phyloP scores from a whole-genome alignment of 1,140 invertebrate genomes.

The Drosophila serrata region DNA sequence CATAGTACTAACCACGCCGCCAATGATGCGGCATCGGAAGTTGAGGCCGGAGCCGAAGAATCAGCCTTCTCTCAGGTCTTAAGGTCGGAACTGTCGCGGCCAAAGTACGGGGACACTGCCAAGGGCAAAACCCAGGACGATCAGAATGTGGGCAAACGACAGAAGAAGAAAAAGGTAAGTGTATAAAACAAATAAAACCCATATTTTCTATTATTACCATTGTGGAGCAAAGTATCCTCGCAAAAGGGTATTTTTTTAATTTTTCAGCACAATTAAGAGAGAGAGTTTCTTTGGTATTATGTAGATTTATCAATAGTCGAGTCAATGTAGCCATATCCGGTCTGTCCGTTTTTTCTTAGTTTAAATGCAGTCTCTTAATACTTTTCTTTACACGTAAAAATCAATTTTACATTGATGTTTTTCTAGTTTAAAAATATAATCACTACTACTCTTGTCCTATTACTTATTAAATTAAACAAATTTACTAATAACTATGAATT shows the following conservation, averaged over 20 bases:
- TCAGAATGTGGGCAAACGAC: conserved; percentile 75
- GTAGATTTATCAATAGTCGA: neutral
- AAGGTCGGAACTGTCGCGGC: conserved; percentile 22
- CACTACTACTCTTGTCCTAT: too few species aligned
- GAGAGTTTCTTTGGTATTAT: too few species aligned
- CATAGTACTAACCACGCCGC: conserved; percentile 12
- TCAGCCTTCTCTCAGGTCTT: conserved; percentile 29
- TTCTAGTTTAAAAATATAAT: too few species aligned
- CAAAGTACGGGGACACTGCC: conserved; percentile 56
- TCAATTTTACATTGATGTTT: too few species aligned
- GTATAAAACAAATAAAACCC: neutral
- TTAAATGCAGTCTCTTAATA: too few species aligned
- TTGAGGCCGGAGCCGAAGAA: neutral
- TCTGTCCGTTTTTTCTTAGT: too few species aligned
- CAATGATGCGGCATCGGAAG: neutral
- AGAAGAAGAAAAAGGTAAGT: conserved; percentile 80
- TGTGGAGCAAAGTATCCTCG: too few species aligned
- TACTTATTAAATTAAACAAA: too few species aligned
- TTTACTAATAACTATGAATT: too few species aligned
- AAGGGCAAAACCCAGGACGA: conserved; percentile 77
- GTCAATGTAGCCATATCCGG: neutral
- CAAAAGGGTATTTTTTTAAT: too few species aligned
- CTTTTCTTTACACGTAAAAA: too few species aligned
- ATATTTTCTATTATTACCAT: neutral
- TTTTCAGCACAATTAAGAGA: too few species aligned